Conservation (phyloP, 2,888 invertebrate genomes). For the Eueremaeus valkanovi region DNA sequence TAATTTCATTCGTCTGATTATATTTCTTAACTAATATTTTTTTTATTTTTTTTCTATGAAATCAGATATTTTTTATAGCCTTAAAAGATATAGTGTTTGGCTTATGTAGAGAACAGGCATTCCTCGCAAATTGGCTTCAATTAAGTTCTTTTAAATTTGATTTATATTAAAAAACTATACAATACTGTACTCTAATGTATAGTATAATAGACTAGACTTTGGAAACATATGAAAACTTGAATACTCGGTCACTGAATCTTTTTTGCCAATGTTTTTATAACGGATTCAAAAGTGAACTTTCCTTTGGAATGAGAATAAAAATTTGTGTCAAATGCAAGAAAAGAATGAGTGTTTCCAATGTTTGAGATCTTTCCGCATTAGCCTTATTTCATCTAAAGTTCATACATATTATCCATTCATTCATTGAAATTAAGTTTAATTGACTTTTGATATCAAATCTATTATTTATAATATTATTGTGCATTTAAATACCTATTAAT, state of each 20-base stretch:
- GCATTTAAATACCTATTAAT: not conserved
- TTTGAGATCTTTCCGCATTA: constrained; percentile 25
- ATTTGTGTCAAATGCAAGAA: constrained; percentile 30
- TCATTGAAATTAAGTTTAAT: not conserved
- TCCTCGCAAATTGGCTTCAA: too few relatives aligned
- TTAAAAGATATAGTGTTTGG: too few relatives aligned
- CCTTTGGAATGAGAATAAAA: not conserved
- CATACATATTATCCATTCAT: not conserved
- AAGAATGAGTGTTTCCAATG: not conserved
- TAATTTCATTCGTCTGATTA: too few relatives aligned
- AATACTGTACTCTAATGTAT: too few relatives aligned
- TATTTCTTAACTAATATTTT: too few relatives aligned
- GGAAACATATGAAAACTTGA: too few relatives aligned
- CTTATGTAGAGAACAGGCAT: too few relatives aligned
- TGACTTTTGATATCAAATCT: not conserved
- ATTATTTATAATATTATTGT: not conserved
- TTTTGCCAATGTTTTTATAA: not conserved
- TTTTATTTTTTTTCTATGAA: too few relatives aligned
- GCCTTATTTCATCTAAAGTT: constrained; percentile 32
- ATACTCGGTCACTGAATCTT: not conserved
- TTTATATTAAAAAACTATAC: too few relatives aligned
- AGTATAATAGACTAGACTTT: too few relatives aligned
- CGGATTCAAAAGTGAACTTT: constrained; percentile 13
- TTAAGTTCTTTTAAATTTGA: too few relatives aligned
- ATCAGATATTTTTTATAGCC: too few relatives aligned